Evolutionary conservation across 1,140 invertebrate genomes (phyloP).

Genomic region (Hyphantria cunea): DNA sequence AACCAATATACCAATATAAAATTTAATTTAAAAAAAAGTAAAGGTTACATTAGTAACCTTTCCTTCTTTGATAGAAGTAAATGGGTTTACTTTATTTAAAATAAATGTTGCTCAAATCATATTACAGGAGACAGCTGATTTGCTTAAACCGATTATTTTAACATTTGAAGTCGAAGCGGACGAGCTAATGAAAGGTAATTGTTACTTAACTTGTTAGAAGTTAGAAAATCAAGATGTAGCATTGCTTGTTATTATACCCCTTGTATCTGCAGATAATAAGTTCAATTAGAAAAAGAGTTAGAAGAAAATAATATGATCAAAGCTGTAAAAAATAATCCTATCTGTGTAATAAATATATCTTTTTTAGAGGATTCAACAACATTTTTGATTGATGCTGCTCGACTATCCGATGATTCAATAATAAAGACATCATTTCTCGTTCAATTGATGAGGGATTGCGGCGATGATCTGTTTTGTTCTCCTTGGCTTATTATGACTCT

Average conservation of each 20-base stretch:
- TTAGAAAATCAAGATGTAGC: constrained; percentile 1
- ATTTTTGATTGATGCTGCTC: constrained; percentile 44
- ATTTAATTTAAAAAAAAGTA: too few relatives aligned
- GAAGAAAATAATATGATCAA: too few relatives aligned
- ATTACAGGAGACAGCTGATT: constrained; percentile 61
- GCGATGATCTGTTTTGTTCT: constrained; percentile 67
- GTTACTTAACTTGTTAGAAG: constrained; percentile 8
- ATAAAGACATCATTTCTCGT: constrained; percentile 54
- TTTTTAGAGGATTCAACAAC: constrained; percentile 38
- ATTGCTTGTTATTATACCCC: too few relatives aligned
- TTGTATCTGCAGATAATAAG: too few relatives aligned
- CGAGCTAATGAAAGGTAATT: constrained; percentile 46
- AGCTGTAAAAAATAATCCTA: too few relatives aligned
- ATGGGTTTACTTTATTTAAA: too few relatives aligned
- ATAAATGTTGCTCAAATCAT: too few relatives aligned
- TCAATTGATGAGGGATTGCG: constrained; percentile 66
- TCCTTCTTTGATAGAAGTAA: background rate
- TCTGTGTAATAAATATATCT: too few relatives aligned
- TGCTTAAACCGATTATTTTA: constrained; percentile 64
- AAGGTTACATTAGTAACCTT: too few relatives aligned
- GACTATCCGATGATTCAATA: constrained; percentile 55
- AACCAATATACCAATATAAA: too few relatives aligned
- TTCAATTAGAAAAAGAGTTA: too few relatives aligned
- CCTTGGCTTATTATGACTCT: constrained; percentile 56
- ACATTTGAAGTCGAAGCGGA: constrained; percentile 48